These are phyloP conservation scores for Nyleta sp. DNA, from an alignment of 2,888 invertebrate species.

Conservation along the genomic window DNA sequence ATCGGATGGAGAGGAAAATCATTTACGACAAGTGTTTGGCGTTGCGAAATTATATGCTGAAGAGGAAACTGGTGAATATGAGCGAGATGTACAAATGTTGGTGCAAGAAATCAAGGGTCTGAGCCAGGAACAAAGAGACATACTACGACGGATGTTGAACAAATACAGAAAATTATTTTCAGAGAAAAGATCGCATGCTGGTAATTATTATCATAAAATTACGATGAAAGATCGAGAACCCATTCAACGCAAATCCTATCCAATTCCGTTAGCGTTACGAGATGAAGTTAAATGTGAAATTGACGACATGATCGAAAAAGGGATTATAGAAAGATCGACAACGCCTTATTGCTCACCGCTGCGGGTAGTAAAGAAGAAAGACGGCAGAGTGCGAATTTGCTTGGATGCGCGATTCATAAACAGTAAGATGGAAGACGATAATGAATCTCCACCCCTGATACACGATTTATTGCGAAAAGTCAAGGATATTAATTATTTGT, in stretches of 20 bases:
- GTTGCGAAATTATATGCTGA: no score
- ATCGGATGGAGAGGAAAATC: no score
- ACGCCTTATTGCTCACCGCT: slow-evolving; percentile 73
- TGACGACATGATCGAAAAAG: slow-evolving; percentile 67
- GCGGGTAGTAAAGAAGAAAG: slow-evolving; percentile 71
- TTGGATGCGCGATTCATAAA: slow-evolving; percentile 73
- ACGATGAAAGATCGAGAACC: slow-evolving; percentile 63
- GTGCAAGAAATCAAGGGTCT: no score
- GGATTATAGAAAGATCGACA: slow-evolving; percentile 56
- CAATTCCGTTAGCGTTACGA: slow-evolving; percentile 70
- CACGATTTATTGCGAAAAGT: slow-evolving; percentile 61
- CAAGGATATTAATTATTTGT: slow-evolving; percentile 58
- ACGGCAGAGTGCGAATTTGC: slow-evolving; percentile 71
- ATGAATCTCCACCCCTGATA: slow-evolving; percentile 66
- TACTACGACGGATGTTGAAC: no score
- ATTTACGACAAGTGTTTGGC: no score
- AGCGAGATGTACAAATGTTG: no score
- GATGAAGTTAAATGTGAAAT: slow-evolving; percentile 69
- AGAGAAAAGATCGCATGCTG: no score
- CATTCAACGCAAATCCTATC: slow-evolving; percentile 70
- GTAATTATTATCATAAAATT: slow-evolving; percentile 61
- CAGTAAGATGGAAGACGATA: slow-evolving; percentile 69
- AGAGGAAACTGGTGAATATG: no score
- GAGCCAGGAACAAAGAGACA: no score
- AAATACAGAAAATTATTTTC: no score